Evolutionary conservation across 2,113 vertebrate genomes (phyloP).

Genomic region (Telmatochromis bifrenatus): DNA sequence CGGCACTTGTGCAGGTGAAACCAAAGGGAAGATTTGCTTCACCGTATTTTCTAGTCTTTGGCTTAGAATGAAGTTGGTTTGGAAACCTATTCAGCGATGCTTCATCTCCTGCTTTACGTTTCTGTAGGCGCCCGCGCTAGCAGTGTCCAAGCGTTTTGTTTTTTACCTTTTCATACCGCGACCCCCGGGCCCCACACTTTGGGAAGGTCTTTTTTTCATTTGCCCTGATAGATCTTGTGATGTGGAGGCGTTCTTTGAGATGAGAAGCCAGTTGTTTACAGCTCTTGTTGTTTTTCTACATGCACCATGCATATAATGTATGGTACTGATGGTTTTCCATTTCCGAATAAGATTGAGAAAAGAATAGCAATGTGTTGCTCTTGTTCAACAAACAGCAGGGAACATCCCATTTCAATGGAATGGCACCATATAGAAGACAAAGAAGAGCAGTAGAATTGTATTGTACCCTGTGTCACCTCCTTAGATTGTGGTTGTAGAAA

Average conservation of each 20-base stretch:
- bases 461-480: background rate
- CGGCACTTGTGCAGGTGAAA: rapidly evolving
- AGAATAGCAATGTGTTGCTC: background rate
- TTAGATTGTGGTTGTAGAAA: background rate
- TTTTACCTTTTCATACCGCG: background rate
- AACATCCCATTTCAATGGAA: background rate
- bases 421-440: background rate
- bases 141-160: background rate
- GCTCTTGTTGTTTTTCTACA: background rate
- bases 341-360: background rate
- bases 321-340: background rate
- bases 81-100: background rate
- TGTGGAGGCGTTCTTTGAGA: background rate
- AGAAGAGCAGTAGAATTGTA: background rate
- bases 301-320: background rate
- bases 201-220: background rate
- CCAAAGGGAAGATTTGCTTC: rapidly evolving
- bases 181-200: background rate
- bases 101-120: background rate
- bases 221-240: background rate
- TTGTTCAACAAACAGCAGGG: background rate
- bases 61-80: background rate
- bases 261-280: background rate
- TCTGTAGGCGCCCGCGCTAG: background rate
- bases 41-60: background rate